Percentiles rank a stretch among this genome's conserved stretches.
phyloP scores from a whole-genome alignment of 1,140 invertebrate species.

The Cotesia vestalis region DNA sequence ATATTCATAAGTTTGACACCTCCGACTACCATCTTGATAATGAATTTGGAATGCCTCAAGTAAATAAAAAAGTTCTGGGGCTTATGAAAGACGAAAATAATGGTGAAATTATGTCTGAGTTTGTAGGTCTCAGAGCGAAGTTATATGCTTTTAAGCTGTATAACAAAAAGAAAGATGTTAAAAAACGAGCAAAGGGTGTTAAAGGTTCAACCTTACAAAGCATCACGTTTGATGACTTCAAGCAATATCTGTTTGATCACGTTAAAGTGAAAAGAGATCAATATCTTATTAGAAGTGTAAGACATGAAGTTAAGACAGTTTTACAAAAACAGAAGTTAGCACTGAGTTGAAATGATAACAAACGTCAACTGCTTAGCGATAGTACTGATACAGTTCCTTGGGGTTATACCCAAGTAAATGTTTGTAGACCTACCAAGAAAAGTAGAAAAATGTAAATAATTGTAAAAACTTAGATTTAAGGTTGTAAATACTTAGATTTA shows the following conservation, averaged over 20 bases:
- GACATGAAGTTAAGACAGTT: slow-evolving; percentile 21
- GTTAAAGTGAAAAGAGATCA: not conserved
- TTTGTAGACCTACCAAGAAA: no score
- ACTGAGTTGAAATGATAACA: no score
- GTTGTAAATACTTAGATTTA: not conserved
- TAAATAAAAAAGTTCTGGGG: slow-evolving; percentile 22
- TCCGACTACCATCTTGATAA: not conserved
- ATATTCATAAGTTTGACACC: not conserved
- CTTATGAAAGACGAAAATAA: slow-evolving; percentile 23
- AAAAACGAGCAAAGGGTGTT: slow-evolving; percentile 37
- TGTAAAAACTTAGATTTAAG: no score
- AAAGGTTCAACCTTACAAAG: slow-evolving; percentile 28
- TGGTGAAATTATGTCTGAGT: slow-evolving; percentile 22
- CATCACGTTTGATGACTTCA: slow-evolving; percentile 31
- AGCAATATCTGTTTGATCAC: slow-evolving; percentile 22
- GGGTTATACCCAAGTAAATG: no score
- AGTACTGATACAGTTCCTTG: no score
- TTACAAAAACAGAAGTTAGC: slow-evolving; percentile 31
- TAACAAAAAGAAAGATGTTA: not conserved
- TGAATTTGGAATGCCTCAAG: not conserved
- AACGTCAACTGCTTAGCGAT: no score
- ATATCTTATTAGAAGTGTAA: slow-evolving; percentile 11
- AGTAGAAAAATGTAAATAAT: no score
- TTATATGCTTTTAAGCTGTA: slow-evolving; percentile 12
- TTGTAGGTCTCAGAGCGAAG: slow-evolving; percentile 12